Evolutionary conservation across 2,888 invertebrate species (phyloP).

Genomic region (Luperina testacea): DNA sequence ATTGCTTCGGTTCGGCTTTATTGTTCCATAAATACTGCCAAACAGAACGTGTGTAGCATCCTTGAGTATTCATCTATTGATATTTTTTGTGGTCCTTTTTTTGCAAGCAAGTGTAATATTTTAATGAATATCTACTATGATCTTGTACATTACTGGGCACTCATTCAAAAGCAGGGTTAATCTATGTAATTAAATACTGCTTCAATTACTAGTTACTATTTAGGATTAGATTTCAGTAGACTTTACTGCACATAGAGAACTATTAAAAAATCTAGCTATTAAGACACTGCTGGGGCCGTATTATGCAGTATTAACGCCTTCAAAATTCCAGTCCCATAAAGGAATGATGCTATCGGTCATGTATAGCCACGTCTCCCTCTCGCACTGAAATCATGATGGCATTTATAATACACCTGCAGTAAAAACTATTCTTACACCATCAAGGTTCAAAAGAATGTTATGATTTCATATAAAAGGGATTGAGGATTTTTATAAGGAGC

Average conservation of each 20-base stretch:
- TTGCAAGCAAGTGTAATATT: constrained; percentile 68
- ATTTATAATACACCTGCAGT: background rate
- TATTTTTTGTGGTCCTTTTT: constrained; percentile 8
- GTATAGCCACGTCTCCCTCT: background rate
- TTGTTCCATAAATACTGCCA: too few relatives aligned
- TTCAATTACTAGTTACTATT: constrained; percentile 84
- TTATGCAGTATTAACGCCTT: background rate
- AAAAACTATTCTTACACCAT: background rate
- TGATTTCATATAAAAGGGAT: background rate
- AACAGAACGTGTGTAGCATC: background rate
- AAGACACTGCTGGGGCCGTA: background rate
- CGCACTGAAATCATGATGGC: background rate
- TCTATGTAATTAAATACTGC: constrained; percentile 77
- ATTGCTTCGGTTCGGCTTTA: background rate
- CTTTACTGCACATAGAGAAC: constrained; percentile 21
- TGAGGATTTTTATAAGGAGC: too few relatives aligned
- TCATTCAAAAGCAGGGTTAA: constrained; percentile 84
- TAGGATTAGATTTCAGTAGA: constrained; percentile 77
- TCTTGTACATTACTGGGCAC: constrained; percentile 78
- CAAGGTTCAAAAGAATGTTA: background rate
- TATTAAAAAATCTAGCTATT: background rate
- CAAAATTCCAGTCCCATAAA: too few relatives aligned
- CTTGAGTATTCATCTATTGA: background rate
- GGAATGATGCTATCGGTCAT: background rate
- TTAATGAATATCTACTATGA: constrained; percentile 68